Evolutionary conservation across 2,888 invertebrate genomes (phyloP), one percentile per base, ranked within the genome.

Genomic region (Calameuta filiformis): DNA sequence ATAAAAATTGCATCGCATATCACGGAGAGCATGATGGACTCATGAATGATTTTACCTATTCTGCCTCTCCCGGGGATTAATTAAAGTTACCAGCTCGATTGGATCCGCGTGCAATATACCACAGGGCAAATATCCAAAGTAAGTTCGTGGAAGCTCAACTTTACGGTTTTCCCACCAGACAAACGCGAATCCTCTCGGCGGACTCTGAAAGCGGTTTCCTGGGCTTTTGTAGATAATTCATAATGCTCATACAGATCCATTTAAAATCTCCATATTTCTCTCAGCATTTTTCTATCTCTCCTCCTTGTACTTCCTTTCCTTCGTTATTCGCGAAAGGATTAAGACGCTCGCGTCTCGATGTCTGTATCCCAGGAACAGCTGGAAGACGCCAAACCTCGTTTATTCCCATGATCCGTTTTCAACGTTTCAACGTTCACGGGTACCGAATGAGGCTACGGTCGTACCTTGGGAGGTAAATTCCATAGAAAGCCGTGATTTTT

Each of bases 401-500:
- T 56, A 56, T 23, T 15, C 23, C 56, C 23, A 56, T 9, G 23
- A 56, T 23, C 40, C 40, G 40, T 23, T 56, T 23, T 56, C 56
- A 56, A 23, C 6, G 56, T 56, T 56, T 56, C 71, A 31, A 30
- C 31, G 71, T 31, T 23, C 33, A 23, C 71, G 71, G 6, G 12
- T 3, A 34, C 15, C 31, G 33, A 33, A 11, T 34, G 4, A 71
- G 6, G 15, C 31, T 34, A n/a, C 23, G 23, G 56, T 23, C 9
- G 56, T 1, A 2, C 40, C 76, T 78, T 76, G 77, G 79, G 81
- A 80, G 83, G 83, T 84, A 85, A 87, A 83, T 71, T 85, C 83
- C 85, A 85, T 84, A 86, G 84, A 88, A 88, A 87, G 87, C 87
- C 83, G 85, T 87, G 85, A 87, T 88, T 87, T 56, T 23, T 88